These are phyloP conservation scores for Synergus umbraculus DNA, from an alignment of 2,888 invertebrate species.

Conservation along the genomic window DNA sequence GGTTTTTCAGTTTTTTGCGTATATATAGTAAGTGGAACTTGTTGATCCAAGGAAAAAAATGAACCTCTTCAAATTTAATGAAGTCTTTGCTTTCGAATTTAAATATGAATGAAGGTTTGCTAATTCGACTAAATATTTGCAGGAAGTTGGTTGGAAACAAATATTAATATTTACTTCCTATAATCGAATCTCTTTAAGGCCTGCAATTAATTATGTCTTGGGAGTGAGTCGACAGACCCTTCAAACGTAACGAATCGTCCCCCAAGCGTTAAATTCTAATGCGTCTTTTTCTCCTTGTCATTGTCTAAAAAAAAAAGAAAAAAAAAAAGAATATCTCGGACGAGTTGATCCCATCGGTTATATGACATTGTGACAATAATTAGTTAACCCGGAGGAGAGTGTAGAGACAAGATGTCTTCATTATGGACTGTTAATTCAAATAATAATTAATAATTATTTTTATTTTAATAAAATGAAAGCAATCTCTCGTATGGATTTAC, in stretches of 20 bases:
- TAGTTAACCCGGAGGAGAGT: slow-evolving; percentile 7
- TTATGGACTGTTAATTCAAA: slow-evolving; percentile 39
- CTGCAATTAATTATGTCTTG: slow-evolving; percentile 52
- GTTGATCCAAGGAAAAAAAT: background rate
- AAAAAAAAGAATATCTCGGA: background rate
- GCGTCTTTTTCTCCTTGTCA: slow-evolving; percentile 34
- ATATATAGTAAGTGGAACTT: no score
- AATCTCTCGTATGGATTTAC: no score
- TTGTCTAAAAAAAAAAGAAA: background rate
- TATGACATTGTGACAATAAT: slow-evolving; percentile 33
- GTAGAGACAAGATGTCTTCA: slow-evolving; percentile 26
- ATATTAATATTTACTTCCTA: background rate
- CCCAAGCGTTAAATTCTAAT: slow-evolving; percentile 58
- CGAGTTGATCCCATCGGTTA: slow-evolving; percentile 28
- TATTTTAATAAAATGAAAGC: no score
- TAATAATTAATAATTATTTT: no score
- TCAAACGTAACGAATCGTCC: slow-evolving; percentile 55
- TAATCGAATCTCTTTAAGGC: slow-evolving; percentile 20
- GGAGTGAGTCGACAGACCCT: slow-evolving; percentile 39
- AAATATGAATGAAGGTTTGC: background rate
- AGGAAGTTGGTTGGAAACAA: background rate
- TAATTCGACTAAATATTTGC: background rate
- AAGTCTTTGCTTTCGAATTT: background rate
- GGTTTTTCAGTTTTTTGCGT: no score
- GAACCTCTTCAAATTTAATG: background rate